Evolutionary conservation across 2,888 invertebrate species (phyloP).

Genomic region (Prenolepis imparis): DNA sequence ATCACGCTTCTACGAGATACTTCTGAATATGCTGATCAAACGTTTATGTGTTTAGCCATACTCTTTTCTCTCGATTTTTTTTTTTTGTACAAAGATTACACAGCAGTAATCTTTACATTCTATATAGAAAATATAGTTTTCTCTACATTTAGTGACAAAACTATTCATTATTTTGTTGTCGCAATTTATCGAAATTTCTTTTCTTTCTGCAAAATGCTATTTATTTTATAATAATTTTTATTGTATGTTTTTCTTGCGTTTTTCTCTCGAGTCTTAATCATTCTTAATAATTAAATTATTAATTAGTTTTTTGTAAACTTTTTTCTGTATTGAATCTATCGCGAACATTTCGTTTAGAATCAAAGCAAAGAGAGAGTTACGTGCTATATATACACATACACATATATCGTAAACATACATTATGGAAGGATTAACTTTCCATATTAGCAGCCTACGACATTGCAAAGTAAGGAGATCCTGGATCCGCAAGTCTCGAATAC

Average conservation of each 20-base stretch:
- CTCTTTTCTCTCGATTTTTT: neutral
- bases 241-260: neutral
- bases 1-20: too few species aligned
- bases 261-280: neutral
- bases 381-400: neutral
- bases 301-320: neutral
- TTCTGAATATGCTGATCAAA: neutral
- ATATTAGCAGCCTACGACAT: slow-evolving; percentile 7
- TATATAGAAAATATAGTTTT: neutral
- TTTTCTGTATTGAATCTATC: neutral
- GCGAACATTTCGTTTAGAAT: neutral
- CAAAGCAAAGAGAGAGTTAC: neutral
- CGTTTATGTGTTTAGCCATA: neutral
- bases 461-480: slow-evolving; percentile 6
- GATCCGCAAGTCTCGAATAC: slow-evolving; percentile 9
- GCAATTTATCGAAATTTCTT: neutral
- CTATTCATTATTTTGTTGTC: neutral
- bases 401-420: neutral
- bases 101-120: neutral
- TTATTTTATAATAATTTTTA: neutral
- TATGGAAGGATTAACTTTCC: slow-evolving; percentile 20
- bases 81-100: neutral
- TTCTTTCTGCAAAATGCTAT: neutral
- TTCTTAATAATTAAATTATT: neutral
- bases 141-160: neutral